Percentiles rank a stretch among this genome's conserved stretches.
phyloP scores from a whole-genome alignment of 1,140 invertebrate species.

The Zaprionus vittiger region DNA sequence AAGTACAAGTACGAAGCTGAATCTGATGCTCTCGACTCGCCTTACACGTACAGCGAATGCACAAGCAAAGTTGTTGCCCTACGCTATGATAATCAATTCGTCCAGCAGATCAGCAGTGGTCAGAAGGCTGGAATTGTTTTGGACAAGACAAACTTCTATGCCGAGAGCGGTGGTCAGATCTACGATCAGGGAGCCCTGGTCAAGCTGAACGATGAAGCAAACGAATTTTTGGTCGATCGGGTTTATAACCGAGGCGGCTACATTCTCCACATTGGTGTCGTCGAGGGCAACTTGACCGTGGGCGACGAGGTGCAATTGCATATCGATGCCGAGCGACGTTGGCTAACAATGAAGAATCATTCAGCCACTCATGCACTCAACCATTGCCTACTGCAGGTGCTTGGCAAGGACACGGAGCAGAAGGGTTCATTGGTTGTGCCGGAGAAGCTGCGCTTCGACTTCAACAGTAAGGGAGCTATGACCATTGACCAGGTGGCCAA shows the following conservation, averaged over 20 bases:
- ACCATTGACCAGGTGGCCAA: slow-evolving; percentile 93
- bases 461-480: slow-evolving; percentile 97
- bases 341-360: slow-evolving; percentile 99
- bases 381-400: slow-evolving; percentile 94
- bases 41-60: slow-evolving; percentile 90
- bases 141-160: slow-evolving; percentile 97
- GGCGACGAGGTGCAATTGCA: slow-evolving; percentile 94
- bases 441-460: slow-evolving; percentile 98
- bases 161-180: slow-evolving; percentile 99
- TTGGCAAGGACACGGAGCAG: slow-evolving; percentile 97
- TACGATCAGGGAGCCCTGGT: slow-evolving; percentile 98
- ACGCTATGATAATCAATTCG: slow-evolving; percentile 93
- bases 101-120: slow-evolving; percentile 92
- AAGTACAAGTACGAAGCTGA: slow-evolving; percentile 96
- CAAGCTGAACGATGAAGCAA: slow-evolving; percentile 93
- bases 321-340: slow-evolving; percentile 93
- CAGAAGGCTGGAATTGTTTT: slow-evolving; percentile 97
- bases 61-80: slow-evolving; percentile 89
- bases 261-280: slow-evolving; percentile 95
- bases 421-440: slow-evolving; percentile 99
- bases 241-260: slow-evolving; percentile 98
- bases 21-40: slow-evolving; percentile 86
- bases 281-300: slow-evolving; percentile 93
- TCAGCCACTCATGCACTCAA: slow-evolving; percentile 99
- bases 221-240: slow-evolving; percentile 97